Evolutionary conservation across 2,797 vertebrate species (phyloP).

Genomic region (Xiphorhynchus erythropygius): DNA sequence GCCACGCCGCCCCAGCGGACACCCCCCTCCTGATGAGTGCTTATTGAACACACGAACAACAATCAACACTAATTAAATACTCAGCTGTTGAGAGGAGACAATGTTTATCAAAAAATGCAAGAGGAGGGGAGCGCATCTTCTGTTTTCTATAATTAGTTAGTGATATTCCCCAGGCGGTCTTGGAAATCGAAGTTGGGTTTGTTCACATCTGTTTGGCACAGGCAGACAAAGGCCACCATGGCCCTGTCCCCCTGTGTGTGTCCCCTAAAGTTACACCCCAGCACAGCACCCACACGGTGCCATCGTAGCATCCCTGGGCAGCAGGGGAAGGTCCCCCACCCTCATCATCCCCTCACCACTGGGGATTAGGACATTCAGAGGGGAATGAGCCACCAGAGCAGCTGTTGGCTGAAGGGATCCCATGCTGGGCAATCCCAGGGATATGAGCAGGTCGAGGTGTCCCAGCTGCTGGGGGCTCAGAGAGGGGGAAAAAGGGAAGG

Average conservation of each 20-base stretch:
- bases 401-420: not conserved
- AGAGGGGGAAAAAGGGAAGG: no score
- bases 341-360: not conserved
- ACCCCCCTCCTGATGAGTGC: constrained; percentile 86
- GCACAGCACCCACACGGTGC: not conserved
- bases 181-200: constrained; percentile 73
- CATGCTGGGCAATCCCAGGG: rapidly evolving
- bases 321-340: not conserved
- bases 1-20: constrained; percentile 78
- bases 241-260: not conserved
- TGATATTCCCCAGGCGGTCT: constrained; percentile 80
- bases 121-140: constrained; percentile 70
- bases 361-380: rapidly evolving
- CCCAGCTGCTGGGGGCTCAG: rapidly evolving
- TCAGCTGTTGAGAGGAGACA: constrained; percentile 87
- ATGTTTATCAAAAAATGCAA: constrained; percentile 80
- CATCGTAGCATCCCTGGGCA: not conserved
- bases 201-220: constrained; percentile 56
- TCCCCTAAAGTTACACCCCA: not conserved
- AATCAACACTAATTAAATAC: constrained; percentile 95
- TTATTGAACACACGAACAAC: constrained; percentile 90
- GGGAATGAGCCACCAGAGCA: rapidly evolving
- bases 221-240: not conserved
- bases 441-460: rapidly evolving
- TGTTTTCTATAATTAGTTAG: constrained; percentile 88